These are phyloP conservation scores for Tricholauxania praeusta DNA, from an alignment of 2,888 invertebrate genomes.

Conservation along the genomic window DNA sequence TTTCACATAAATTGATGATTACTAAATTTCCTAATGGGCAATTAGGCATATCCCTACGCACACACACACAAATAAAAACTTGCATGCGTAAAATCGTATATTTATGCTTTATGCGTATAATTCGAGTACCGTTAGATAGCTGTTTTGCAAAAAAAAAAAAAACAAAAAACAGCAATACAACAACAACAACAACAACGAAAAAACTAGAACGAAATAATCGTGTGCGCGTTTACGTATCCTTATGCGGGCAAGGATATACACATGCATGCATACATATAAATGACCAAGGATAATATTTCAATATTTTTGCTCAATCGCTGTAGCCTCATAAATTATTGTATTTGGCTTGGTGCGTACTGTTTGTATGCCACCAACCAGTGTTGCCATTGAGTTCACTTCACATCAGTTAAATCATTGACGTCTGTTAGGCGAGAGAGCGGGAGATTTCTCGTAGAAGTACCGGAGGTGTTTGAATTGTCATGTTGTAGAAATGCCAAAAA, in stretches of 20 bases:
- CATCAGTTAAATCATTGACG: conserved; percentile 9
- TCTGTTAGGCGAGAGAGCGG: neutral
- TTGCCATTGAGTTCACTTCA: conserved; percentile 13
- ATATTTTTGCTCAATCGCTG: conserved; percentile 32
- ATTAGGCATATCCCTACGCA: conserved; percentile 1
- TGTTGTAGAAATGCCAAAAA: no score
- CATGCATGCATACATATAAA: conserved; percentile 1
- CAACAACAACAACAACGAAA: conserved; percentile 3
- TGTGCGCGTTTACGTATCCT: conserved; percentile 11
- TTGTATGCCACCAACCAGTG: neutral
- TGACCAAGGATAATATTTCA: conserved; percentile 34
- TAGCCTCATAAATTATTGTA: conserved; percentile 30
- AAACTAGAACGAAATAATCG: conserved; percentile 1
- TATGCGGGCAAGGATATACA: conserved; percentile 7
- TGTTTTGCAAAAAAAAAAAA: neutral
- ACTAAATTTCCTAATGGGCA: no score
- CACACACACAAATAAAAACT: neutral
- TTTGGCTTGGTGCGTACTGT: neutral
- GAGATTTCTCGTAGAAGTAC: no score
- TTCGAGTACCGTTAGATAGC: conserved; percentile 30
- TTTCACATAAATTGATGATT: no score
- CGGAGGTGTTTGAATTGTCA: no score
- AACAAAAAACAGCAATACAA: neutral
- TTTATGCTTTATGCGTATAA: conserved; percentile 27
- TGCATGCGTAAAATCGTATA: neutral